Evolutionary conservation across 2,888 invertebrate genomes (phyloP).

Genomic region (Pristionchus fissidentatus): DNA sequence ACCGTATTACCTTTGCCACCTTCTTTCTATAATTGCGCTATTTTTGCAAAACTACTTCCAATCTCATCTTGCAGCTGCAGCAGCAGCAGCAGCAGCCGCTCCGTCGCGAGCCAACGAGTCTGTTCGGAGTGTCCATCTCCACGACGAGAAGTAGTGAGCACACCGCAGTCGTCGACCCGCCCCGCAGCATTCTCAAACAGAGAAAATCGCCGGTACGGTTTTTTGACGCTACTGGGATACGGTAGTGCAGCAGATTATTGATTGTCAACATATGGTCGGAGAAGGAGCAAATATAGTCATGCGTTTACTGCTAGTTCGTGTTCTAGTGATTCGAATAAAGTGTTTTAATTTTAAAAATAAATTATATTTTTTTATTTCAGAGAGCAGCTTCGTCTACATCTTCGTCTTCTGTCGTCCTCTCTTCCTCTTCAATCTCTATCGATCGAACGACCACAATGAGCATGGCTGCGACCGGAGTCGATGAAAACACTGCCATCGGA

Average conservation of each 20-base stretch:
- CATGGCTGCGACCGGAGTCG: neutral
- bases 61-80: too few species aligned
- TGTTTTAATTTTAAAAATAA: too few species aligned
- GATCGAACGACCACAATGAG: neutral
- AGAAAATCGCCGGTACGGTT: neutral
- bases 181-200: constrained; percentile 35
- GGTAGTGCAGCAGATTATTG: too few species aligned
- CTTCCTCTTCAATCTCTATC: neutral
- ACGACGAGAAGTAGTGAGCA: neutral
- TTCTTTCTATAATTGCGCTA: too few species aligned
- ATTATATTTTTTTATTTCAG: neutral
- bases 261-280: too few species aligned
- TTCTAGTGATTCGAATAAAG: too few species aligned
- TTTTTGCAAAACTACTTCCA: too few species aligned
- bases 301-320: too few species aligned
- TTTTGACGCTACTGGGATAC: too few species aligned
- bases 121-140: neutral
- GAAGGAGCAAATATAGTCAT: too few species aligned
- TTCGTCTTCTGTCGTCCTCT: neutral
- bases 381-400: neutral
- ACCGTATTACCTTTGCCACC: too few species aligned
- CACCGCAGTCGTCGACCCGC: neutral
- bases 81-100: too few species aligned
- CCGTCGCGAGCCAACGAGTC: neutral
- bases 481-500: neutral